Base-by-base conservation (phyloP, 2,888 invertebrate genomes). In the Charanyca ferruginea region DNA sequence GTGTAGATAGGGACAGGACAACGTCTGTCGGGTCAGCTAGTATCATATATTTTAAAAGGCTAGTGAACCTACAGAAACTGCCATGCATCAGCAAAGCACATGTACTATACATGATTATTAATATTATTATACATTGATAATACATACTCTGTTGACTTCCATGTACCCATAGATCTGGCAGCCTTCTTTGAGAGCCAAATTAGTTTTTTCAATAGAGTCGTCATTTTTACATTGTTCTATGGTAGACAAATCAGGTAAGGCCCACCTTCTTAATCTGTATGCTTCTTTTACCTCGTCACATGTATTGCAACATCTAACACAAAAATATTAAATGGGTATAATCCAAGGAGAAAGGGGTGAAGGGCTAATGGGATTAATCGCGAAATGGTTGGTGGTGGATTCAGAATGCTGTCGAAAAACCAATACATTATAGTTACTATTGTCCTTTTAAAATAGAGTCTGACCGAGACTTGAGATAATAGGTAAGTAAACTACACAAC, bases 241-340 rank as follows among this genome's bases (percentile, higher is more conserved):
- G 70, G 97, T 97, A 64, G 97, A 96, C 28, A 98, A 95, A 83
- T 98, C 97, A 25, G 97, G 97, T 80, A 98, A 96, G 70, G 98
- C 98, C 98, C 99, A 99, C 77, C 98, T 97, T 89, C 97, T 97
- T 77, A 96, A 90, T 80, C 98, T 96, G 90, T 99, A 99, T 0
- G 99, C 99, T 90, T 98, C 98, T 90, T 98, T 97, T 0, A 99
- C 99, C 62, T 99, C 98, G 74, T 99, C 98, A 94, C 99, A 99
- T 16, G 98, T 98, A 90, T 99, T 99, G 90, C 99, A 99, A 90
- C 99, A 99, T 83, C 99, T 99, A 54, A 42, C 38, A 62, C 38
- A 25, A 38, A 65, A 57, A 73, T 13, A 48, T 44, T 11, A 42
- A 18, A 42, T 1, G 25, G 16, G 1, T 62, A 11, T 38, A 4